Base-by-base conservation (phyloP, 2,113 vertebrate genomes). In the Mus spicilegus region DNA sequence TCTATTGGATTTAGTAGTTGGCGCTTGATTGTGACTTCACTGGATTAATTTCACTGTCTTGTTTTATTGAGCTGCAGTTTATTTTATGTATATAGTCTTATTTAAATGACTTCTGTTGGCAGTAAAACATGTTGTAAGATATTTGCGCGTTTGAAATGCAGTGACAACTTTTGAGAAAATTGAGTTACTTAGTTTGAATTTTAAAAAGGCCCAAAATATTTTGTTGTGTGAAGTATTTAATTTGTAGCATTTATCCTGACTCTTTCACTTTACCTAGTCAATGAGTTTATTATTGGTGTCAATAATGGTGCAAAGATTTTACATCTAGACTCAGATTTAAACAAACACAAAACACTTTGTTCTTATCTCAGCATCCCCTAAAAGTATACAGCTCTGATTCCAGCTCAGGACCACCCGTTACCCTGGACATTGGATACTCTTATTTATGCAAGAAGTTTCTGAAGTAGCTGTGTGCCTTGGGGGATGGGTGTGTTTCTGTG, bases 391-490 rank as follows among this genome's bases (percentile, higher is more conserved):
- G 95, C 95, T 93, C 92, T 97, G 92, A 97, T 97, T 97, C 94
- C 97, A 91, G 97, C 51, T 94, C 91, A 94, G 95, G 98, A 98
- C 98, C 97, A 98, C 98, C 97, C 97, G 97, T 98, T 95, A 97
- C 97, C 94, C 94, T 86, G 95, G 98, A 97, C 97, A 98, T 92
- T 90, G 88, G 97, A 98, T 98, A 97, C 98, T 97, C 94, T 96
- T 98, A 98, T 98, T 98, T 98, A 98, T 97, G 97, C 97, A 96
- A 97, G 97, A 97, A 96, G 93, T 90, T 97, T 97, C 97, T 97
- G 97, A 98, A 98, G 95, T 96, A 77, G 92, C 97, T 97, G 76
- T 96, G 94, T 92, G 89, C 72, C 11, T 93, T 96, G 97, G 97
- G 97, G 97, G 97, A 97, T 92, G 97, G 97, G 95, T 81, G 36